These are phyloP conservation scores for Drosophila nigrodunni DNA, from an alignment of 1,140 invertebrate genomes.

Conservation along the genomic window DNA sequence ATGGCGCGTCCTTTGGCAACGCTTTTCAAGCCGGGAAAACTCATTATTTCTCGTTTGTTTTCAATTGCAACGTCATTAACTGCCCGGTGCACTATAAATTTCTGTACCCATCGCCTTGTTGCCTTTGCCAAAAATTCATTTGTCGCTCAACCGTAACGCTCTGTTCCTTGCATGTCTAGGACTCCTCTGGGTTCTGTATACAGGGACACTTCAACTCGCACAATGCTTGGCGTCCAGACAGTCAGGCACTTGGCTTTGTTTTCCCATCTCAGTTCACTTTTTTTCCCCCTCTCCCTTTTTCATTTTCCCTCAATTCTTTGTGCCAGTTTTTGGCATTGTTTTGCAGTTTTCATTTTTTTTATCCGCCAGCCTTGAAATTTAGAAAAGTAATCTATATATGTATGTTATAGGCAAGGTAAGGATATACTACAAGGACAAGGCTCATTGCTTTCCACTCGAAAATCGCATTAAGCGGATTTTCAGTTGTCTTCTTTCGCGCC, in stretches of 20 bases:
- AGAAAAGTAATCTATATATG: slow-evolving; percentile 17
- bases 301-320: slow-evolving; percentile 51
- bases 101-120: slow-evolving; percentile 25
- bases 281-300: neutral
- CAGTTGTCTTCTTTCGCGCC: slow-evolving; percentile 44
- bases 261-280: slow-evolving; percentile 30
- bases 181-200: slow-evolving; percentile 11
- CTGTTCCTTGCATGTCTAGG: slow-evolving; percentile 37
- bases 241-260: slow-evolving; percentile 71
- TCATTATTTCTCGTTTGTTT: slow-evolving; percentile 81
- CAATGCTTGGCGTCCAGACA: slow-evolving; percentile 68
- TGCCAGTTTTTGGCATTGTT: slow-evolving; percentile 69
- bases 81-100: slow-evolving; percentile 66
- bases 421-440: slow-evolving; percentile 36
- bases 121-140: slow-evolving; percentile 61
- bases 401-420: slow-evolving; percentile 9
- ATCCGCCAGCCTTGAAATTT: slow-evolving; percentile 63
- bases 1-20: slow-evolving; percentile 52
- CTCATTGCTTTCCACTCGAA: slow-evolving; percentile 74
- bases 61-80: slow-evolving; percentile 81
- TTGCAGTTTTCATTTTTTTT: slow-evolving; percentile 37
- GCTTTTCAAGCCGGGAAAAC: slow-evolving; percentile 57
- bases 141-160: slow-evolving; percentile 48
- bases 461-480: slow-evolving; percentile 74
- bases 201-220: slow-evolving; percentile 62